Conservation (phyloP, 1,140 invertebrate species). For the Trichoplusia ni region DNA sequence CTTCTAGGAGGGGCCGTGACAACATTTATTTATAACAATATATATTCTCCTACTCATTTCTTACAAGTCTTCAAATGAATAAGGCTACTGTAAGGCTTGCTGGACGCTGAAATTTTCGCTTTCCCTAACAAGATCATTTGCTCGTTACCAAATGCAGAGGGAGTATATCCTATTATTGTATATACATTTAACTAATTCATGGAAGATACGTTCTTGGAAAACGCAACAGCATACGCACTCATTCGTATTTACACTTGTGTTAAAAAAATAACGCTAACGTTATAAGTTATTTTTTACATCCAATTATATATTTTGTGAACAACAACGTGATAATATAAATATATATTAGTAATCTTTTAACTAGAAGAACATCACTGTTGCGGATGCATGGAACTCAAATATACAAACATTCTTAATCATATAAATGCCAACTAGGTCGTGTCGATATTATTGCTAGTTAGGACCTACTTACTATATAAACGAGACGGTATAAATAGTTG, state of each 20-base stretch:
- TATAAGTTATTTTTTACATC: constrained; percentile 17
- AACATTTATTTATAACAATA: not conserved
- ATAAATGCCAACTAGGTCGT: constrained; percentile 42
- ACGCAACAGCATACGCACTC: not conserved
- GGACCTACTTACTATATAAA: constrained; percentile 7
- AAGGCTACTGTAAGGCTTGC: not conserved
- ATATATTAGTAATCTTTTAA: constrained; percentile 13
- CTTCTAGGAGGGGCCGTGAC: not conserved
- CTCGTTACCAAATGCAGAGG: constrained; percentile 20
- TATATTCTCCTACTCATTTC: not conserved
- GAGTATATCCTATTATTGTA: constrained; percentile 5
- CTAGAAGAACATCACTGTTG: not conserved
- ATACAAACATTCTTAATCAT: constrained; percentile 29
- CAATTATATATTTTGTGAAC: constrained; percentile 28
- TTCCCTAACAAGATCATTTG: not conserved
- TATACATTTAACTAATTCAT: constrained; percentile 26
- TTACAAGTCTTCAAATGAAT: not conserved
- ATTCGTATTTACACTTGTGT: constrained; percentile 11
- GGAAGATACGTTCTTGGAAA: constrained; percentile 18
- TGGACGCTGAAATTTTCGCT: not conserved
- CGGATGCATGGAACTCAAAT: constrained; percentile 11
- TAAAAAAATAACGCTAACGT: constrained; percentile 21
- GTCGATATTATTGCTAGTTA: constrained; percentile 23
- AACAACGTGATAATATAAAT: constrained; percentile 23
- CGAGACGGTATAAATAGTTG: constrained; percentile 5